A percentile compares a stretch with the other conserved stretches of the same genome.
phyloP scores from a whole-genome alignment of 1,140 invertebrate genomes.

The Eueides isabella region DNA sequence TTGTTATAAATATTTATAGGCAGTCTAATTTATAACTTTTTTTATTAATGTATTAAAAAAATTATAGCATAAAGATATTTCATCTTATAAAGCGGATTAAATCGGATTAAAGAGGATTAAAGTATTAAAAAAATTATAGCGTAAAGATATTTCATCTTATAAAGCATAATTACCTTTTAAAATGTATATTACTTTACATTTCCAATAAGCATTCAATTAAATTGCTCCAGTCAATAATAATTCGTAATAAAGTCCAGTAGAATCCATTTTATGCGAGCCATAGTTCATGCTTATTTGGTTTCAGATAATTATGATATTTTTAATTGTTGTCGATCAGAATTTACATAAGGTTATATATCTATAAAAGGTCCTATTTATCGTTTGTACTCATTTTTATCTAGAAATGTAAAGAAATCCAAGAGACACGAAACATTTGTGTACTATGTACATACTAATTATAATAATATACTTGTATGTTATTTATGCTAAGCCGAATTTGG shows the following conservation, averaged over 20 bases:
- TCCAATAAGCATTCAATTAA: background rate
- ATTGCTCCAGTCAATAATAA: constrained; percentile 1
- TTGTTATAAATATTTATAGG: too few relatives aligned
- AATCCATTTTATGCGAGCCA: background rate
- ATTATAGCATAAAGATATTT: background rate
- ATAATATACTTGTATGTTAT: too few relatives aligned
- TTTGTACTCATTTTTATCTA: too few relatives aligned
- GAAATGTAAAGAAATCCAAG: too few relatives aligned
- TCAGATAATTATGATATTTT: background rate
- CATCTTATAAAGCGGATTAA: background rate
- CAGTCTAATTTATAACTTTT: too few relatives aligned
- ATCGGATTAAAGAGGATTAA: too few relatives aligned
- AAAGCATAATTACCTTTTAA: background rate
- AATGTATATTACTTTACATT: background rate
- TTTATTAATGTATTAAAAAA: background rate
- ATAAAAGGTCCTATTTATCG: too few relatives aligned
- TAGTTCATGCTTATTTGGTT: too few relatives aligned
- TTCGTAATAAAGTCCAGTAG: background rate
- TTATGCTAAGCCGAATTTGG: too few relatives aligned
- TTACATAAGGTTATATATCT: background rate
- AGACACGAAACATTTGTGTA: too few relatives aligned
- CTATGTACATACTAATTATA: too few relatives aligned
- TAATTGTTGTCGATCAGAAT: background rate
- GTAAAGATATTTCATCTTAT: background rate
- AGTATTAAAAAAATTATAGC: background rate